Conservation (phyloP, 2,888 invertebrate species). For the Strigamia maritima region DNA sequence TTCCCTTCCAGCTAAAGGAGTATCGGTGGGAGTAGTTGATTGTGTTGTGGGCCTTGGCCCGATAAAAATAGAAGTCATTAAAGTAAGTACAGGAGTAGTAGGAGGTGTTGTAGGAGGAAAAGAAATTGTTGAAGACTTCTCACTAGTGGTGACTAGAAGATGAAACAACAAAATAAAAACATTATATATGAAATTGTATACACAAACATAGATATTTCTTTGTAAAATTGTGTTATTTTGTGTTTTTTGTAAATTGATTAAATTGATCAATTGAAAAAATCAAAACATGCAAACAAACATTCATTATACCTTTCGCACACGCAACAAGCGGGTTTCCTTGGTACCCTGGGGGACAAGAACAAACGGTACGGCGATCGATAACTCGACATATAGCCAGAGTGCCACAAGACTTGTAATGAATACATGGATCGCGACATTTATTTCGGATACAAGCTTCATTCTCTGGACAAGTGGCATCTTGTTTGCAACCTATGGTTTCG, state of each 20-base stretch:
- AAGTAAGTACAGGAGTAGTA: background rate
- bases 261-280: no score
- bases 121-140: background rate
- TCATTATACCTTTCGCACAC: conserved; percentile 24
- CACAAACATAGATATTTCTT: background rate
- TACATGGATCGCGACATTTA: conserved; percentile 45
- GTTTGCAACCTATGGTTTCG: conserved; percentile 64
- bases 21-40: background rate
- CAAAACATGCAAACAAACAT: background rate
- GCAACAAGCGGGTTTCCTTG: conserved; percentile 65
- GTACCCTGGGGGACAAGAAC: conserved; percentile 66
- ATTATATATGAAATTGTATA: background rate
- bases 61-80: background rate
- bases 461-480: conserved; percentile 78
- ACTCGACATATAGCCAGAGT: conserved; percentile 67
- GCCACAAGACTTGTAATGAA: conserved; percentile 60
- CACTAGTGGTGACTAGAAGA: conserved; percentile 4
- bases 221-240: background rate
- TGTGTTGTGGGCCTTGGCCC: background rate
- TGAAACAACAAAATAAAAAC: background rate
- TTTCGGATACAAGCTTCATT: conserved; percentile 65
- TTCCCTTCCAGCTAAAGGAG: background rate
- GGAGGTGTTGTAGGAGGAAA: background rate
- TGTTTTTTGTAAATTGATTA: background rate
- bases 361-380: conserved; percentile 74